phyloP scores from a whole-genome alignment of 2,113 vertebrate species.

The Hepsetus odoe region DNA sequence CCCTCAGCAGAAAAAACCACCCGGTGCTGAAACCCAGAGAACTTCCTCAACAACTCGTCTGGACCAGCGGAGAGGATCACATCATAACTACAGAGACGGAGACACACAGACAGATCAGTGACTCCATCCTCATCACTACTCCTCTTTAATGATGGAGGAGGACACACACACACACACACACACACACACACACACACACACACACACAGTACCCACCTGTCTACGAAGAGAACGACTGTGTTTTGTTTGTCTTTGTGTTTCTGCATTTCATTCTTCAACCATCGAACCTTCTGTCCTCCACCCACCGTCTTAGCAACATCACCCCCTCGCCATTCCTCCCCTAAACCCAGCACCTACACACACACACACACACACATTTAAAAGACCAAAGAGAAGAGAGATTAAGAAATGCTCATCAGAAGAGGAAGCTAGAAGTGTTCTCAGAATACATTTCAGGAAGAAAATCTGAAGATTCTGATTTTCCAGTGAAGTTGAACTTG shows the following conservation, averaged over 20 bases:
- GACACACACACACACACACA: conserved; percentile 28
- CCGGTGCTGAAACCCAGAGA: conserved; percentile 69
- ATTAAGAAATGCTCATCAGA: too few species aligned
- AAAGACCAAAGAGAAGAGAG: too few species aligned
- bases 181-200: background rate
- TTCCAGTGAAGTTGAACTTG: too few species aligned
- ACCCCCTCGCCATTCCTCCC: conserved; percentile 26
- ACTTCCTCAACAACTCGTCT: conserved; percentile 75
- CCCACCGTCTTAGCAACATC: conserved; percentile 82
- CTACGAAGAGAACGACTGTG: conserved; percentile 84
- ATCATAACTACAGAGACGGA: background rate
- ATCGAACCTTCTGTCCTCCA: conserved; percentile 92
- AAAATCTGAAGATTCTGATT: too few species aligned
- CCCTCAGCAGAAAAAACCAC: conserved; percentile 79
- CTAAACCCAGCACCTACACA: too few species aligned
- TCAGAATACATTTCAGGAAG: too few species aligned
- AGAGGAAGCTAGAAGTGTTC: too few species aligned
- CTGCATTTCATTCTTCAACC: conserved; percentile 85
- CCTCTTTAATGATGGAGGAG: too few species aligned
- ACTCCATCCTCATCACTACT: background rate
- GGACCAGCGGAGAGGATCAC: conserved; percentile 69
- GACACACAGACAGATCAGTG: background rate
- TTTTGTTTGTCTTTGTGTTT: conserved; percentile 71
- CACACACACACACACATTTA: too few species aligned
- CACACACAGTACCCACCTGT: conserved; percentile 76